Base-by-base conservation (phyloP, 1,140 invertebrate species). In the Drosophila cardini region DNA sequence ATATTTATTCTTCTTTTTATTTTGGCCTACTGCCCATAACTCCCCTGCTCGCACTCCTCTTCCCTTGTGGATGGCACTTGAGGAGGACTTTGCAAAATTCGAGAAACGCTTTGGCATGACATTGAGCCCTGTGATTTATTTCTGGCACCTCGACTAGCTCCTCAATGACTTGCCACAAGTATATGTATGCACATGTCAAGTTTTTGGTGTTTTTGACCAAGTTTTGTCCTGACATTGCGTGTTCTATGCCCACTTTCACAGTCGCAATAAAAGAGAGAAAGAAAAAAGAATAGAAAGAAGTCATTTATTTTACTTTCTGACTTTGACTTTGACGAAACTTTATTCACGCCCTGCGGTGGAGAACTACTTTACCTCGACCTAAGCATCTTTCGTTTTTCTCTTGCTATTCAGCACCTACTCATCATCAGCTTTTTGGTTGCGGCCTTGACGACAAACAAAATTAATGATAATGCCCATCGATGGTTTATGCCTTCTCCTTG, bases 401-500 rank as follows among this genome's bases (percentile, higher is more conserved):
- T n/a, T 13, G 15, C 34, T 65, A 11, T 6, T 30, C 36, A 34
- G 10, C 18, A 13, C 36, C 32, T 30, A 45, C 45, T 80, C 78
- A 67, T 72, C 67, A 53, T 38, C 58, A 26, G 43, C 58, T 16
- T 53, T 16, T 53, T 5, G 13, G 50, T n/a, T 7, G 48, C 40
- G 62, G 75, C 78, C 74, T 82, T 87, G 80, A 83, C 78, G 82
- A 86, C 83, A 87, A 69, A 73, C 68, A 87, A 82, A 76, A 86
- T 86, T 87, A 86, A 86, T 86, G 82, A 85, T 86, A 78, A 83
- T 73, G 63, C 64, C 53, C 52, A 78, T 83, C 76, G 82, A 78
- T 68, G 74, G 74, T 67, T 60, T 70, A 85, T 56, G 67, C 55
- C 55, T 58, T 61, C 56, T 50, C 38, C 55, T 45, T 73, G 68